Conservation (phyloP, 1,140 invertebrate genomes). For the Pachyrhynchus sulphureomaculatus region DNA sequence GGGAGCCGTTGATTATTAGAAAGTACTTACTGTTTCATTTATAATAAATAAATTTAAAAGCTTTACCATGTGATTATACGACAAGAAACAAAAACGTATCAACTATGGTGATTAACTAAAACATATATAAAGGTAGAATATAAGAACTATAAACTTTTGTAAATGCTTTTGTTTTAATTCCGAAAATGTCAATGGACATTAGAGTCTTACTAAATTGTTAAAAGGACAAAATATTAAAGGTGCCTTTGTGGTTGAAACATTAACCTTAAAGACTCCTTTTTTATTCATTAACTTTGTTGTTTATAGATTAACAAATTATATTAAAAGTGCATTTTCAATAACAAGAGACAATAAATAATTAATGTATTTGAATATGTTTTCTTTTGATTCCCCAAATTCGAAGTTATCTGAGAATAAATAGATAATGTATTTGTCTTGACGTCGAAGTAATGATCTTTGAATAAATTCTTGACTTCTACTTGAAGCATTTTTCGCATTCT, state of each 20-base stretch:
- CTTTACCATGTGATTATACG: conserved; percentile 47
- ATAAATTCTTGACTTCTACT: no score
- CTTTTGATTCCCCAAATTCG: conserved; percentile 18
- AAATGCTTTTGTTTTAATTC: conserved; percentile 35
- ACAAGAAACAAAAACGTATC: conserved; percentile 52
- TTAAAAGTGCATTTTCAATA: conserved; percentile 52
- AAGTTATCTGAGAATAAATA: no score
- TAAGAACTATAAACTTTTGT: conserved; percentile 34
- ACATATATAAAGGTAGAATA: conserved; percentile 36
- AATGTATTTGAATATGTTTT: conserved; percentile 37
- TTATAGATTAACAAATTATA: conserved; percentile 44
- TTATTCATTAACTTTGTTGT: conserved; percentile 33
- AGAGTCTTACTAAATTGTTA: conserved; percentile 1
- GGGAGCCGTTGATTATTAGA: conserved; percentile 7
- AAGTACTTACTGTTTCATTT: conserved; percentile 14
- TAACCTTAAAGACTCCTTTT: conserved; percentile 15
- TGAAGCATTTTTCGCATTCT: no score
- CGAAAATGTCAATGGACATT: not conserved
- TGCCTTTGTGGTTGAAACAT: not conserved
- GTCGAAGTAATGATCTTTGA: no score
- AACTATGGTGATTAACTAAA: conserved; percentile 51
- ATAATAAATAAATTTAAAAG: conserved; percentile 21
- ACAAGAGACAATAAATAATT: conserved; percentile 52
- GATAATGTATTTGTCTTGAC: no score
- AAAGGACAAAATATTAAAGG: conserved; percentile 25